Evolutionary conservation across 2,888 invertebrate species (phyloP).

Genomic region (Caenorhabditis drosophilae): DNA sequence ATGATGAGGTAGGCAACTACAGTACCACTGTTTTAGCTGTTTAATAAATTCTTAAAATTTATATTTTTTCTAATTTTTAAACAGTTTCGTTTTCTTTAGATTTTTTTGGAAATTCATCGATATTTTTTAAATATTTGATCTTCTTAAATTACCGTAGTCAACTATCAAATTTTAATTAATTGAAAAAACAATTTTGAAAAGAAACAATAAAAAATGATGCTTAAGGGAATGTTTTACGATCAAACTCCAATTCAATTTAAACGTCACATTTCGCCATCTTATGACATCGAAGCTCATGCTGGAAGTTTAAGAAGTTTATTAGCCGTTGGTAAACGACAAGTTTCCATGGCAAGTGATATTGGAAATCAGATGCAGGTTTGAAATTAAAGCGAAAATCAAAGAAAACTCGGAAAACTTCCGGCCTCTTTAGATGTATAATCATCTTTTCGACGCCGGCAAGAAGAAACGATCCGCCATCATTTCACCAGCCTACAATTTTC

Average conservation of each 20-base stretch:
- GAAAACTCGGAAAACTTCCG: not conserved
- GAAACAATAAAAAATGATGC: no score
- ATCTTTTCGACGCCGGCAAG: conserved; percentile 46
- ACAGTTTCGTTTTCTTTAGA: no score
- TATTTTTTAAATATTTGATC: no score
- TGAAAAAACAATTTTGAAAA: no score
- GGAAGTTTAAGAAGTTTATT: conserved; percentile 44
- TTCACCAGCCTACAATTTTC: conserved; percentile 44
- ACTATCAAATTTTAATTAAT: no score
- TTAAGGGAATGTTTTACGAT: no score
- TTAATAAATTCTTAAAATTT: no score
- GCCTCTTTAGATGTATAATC: conserved; percentile 43
- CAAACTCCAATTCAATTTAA: conserved; percentile 18
- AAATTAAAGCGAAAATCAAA: not conserved
- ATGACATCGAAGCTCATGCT: conserved; percentile 44
- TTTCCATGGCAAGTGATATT: conserved; percentile 38
- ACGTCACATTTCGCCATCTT: conserved; percentile 47
- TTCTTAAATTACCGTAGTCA: no score
- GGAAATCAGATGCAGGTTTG: conserved; percentile 41
- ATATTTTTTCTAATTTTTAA: no score
- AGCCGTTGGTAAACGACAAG: conserved; percentile 47
- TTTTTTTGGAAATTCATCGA: no score
- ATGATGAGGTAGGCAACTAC: no score
- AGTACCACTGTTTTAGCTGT: no score
- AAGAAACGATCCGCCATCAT: conserved; percentile 23